These are phyloP conservation scores for Indri indri DNA, from an alignment of 2,113 vertebrate species.

Conservation along the genomic window DNA sequence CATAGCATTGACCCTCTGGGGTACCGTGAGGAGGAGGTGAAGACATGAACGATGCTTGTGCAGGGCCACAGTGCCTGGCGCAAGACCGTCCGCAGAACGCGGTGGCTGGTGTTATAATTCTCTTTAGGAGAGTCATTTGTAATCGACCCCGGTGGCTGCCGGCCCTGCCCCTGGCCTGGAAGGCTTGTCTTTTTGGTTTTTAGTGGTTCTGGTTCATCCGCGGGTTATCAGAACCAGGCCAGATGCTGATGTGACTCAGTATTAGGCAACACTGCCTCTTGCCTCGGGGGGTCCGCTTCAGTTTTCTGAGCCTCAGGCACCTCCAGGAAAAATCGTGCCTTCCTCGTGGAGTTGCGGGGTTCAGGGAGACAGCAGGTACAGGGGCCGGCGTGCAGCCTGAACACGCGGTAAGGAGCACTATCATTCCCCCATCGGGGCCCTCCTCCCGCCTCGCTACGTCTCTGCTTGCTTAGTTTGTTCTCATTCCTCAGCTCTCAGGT, in stretches of 20 bases:
- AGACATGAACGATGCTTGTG: neutral
- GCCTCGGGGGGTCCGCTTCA: neutral
- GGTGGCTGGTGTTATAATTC: neutral
- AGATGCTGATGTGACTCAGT: neutral
- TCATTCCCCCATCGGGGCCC: neutral
- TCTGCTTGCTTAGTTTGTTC: neutral
- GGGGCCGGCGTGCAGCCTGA: neutral
- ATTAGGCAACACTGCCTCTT: neutral
- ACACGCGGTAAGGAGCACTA: neutral
- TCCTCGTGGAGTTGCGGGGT: neutral
- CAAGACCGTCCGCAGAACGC: neutral
- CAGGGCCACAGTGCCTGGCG: neutral
- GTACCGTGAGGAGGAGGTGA: neutral
- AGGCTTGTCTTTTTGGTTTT: neutral
- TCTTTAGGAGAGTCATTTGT: neutral
- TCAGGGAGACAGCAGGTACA: neutral
- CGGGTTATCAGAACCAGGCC: neutral
- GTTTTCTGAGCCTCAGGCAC: neutral
- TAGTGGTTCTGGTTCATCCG: neutral
- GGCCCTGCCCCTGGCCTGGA: neutral
- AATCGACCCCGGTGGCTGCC: neutral
- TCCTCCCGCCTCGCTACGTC: neutral
- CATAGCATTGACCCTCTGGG: rapidly evolving
- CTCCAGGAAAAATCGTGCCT: neutral
- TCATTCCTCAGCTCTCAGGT: neutral